Conservation (phyloP, 2,797 vertebrate genomes). For the Pitangus sulphuratus region DNA sequence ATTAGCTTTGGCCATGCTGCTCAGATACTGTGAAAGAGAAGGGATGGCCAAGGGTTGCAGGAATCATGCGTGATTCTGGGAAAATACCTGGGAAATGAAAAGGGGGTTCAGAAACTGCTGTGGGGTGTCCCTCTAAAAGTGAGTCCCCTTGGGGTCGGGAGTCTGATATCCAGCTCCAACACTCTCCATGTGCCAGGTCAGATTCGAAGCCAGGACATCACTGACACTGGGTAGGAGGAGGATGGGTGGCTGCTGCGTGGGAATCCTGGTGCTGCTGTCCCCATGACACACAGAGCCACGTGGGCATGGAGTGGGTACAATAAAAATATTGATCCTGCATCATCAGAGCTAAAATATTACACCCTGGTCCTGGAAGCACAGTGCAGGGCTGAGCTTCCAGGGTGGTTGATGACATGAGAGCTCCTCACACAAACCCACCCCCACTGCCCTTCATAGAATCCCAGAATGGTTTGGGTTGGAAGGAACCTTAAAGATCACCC, state of each 20-base stretch:
- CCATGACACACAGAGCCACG: accelerated
- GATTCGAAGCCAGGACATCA: background rate
- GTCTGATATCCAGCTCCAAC: background rate
- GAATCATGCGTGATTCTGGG: background rate
- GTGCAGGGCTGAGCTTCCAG: background rate
- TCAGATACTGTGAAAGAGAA: background rate
- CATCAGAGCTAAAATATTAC: background rate
- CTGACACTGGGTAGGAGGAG: background rate
- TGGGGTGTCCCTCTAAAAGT: background rate
- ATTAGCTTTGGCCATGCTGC: background rate
- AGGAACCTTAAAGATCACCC: background rate
- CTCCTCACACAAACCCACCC: background rate
- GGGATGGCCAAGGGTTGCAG: background rate
- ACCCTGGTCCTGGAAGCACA: accelerated
- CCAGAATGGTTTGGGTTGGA: background rate
- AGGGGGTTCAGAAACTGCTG: background rate
- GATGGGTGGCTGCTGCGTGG: accelerated
- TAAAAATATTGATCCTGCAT: background rate
- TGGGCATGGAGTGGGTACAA: background rate
- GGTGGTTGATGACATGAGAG: accelerated
- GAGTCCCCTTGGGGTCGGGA: accelerated
- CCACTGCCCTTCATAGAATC: background rate
- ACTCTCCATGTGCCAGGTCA: accelerated
- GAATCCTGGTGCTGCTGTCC: background rate
- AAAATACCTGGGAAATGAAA: background rate